Percentiles rank a stretch among this genome's conserved stretches.
phyloP scores from a whole-genome alignment of 2,113 vertebrate genomes.

The Tetrao urogallus region DNA sequence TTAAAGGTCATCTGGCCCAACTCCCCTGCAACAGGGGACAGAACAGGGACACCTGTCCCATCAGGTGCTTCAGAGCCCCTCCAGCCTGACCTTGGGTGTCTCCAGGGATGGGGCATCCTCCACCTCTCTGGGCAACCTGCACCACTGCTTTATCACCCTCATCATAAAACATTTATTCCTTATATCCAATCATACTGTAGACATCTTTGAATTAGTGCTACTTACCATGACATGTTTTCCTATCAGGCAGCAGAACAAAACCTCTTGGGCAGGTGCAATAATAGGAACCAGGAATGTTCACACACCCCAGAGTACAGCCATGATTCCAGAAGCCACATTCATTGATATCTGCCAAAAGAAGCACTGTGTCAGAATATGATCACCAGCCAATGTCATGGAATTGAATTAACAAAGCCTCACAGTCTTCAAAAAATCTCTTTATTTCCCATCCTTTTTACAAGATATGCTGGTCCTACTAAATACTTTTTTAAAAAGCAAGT shows the following conservation, averaged over 20 bases:
- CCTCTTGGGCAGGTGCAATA: constrained; percentile 92
- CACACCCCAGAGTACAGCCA: constrained; percentile 93
- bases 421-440: neutral
- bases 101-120: too few species aligned
- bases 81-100: too few species aligned
- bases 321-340: constrained; percentile 94
- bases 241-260: constrained; percentile 88
- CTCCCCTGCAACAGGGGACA: too few species aligned
- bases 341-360: constrained; percentile 85
- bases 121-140: too few species aligned
- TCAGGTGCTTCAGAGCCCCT: too few species aligned
- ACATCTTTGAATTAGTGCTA: neutral
- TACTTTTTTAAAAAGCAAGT: neutral
- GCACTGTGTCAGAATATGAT: neutral
- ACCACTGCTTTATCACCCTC: too few species aligned
- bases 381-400: neutral
- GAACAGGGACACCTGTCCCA: too few species aligned
- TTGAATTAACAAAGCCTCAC: neutral
- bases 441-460: neutral
- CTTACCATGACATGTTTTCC: constrained; percentile 89
- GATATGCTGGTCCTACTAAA: neutral
- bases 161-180: too few species aligned
- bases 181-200: neutral
- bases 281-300: constrained; percentile 92
- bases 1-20: too few species aligned